These are phyloP conservation scores for Etheostoma cragini DNA, from an alignment of 2,113 vertebrate species.

Conservation along the genomic window DNA sequence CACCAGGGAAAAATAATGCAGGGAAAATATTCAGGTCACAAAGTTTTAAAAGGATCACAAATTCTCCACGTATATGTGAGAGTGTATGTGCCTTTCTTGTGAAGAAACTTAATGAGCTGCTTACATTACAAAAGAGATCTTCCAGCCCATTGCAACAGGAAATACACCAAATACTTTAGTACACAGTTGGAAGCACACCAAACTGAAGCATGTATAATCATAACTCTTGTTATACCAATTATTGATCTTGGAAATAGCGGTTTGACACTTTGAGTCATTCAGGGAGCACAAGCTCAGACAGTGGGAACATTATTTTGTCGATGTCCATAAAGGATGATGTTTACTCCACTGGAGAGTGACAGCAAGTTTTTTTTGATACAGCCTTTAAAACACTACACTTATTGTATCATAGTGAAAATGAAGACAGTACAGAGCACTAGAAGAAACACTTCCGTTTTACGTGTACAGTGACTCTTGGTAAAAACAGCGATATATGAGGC, in stretches of 20 bases:
- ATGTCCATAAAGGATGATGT: slow-evolving; percentile 78
- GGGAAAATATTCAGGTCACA: slow-evolving; percentile 93
- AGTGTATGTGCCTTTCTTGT: slow-evolving; percentile 55
- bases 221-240: slow-evolving; percentile 77
- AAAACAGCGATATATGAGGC: slow-evolving; percentile 55
- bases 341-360: slow-evolving; percentile 71
- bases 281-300: slow-evolving; percentile 60
- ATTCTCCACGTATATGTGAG: slow-evolving; percentile 53
- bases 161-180: slow-evolving; percentile 71
- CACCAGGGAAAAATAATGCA: slow-evolving; percentile 86
- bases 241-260: slow-evolving; percentile 71
- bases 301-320: slow-evolving; percentile 69
- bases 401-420: slow-evolving; percentile 68
- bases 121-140: slow-evolving; percentile 78
- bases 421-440: slow-evolving; percentile 42
- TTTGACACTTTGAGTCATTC: slow-evolving; percentile 73
- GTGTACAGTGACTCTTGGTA: slow-evolving; percentile 41
- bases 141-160: slow-evolving; percentile 60
- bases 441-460: slow-evolving; percentile 31
- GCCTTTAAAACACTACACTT: slow-evolving; percentile 53
- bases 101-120: slow-evolving; percentile 79
- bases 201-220: slow-evolving; percentile 73
- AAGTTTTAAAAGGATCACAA: slow-evolving; percentile 88
- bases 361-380: slow-evolving; percentile 44
- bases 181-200: slow-evolving; percentile 67